phyloP scores from a whole-genome alignment of 1,140 invertebrate genomes.

The Ceratina japonica region DNA sequence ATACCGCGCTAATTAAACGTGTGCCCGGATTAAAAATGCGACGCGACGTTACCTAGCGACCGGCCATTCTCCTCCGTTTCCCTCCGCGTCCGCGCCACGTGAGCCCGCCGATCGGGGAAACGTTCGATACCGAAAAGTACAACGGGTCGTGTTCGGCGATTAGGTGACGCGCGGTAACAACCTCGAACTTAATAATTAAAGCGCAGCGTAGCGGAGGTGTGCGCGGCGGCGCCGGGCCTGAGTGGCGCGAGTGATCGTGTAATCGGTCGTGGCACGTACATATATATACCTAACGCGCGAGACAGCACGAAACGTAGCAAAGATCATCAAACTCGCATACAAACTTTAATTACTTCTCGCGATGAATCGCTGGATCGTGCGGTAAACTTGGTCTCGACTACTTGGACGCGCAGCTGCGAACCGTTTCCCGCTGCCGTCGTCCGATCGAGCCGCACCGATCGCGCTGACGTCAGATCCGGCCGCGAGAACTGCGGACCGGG shows the following conservation, averaged over 20 bases:
- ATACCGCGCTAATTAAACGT: conserved; percentile 42
- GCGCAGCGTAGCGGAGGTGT: no score
- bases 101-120: no score
- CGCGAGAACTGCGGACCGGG: conserved; percentile 27
- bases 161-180: background rate
- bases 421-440: conserved; percentile 39
- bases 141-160: no score
- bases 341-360: conserved; percentile 59
- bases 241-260: background rate
- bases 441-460: conserved; percentile 56
- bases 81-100: no score
- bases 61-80: no score
- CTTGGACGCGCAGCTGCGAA: conserved; percentile 49
- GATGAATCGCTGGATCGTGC: conserved; percentile 57
- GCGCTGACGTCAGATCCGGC: conserved; percentile 58
- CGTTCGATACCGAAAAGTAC: no score
- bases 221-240: no score
- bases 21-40: conserved; percentile 38
- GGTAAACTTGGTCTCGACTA: conserved; percentile 49
- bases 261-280: conserved; percentile 19
- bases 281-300: conserved; percentile 1
- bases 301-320: conserved; percentile 17
- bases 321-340: conserved; percentile 46
- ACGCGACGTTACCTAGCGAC: no score
- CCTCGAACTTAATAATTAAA: conserved; percentile 10